Conservation (phyloP, 2,888 invertebrate species). For the Melieria picta region DNA sequence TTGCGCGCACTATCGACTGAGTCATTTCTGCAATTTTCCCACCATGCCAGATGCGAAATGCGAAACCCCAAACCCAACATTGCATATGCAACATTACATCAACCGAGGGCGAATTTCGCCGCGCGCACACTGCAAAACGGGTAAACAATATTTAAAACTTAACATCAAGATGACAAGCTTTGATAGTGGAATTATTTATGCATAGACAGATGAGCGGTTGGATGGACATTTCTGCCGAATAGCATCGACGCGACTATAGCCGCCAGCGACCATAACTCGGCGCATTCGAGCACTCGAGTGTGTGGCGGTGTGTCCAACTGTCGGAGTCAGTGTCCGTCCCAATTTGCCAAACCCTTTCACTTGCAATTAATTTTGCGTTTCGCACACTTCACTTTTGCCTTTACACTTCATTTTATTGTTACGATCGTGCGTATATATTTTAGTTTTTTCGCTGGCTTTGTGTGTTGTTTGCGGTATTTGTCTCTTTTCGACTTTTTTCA, state of each 20-base stretch:
- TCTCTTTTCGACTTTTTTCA: neutral
- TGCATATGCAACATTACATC: neutral
- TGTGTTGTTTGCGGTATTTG: neutral
- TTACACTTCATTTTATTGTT: neutral
- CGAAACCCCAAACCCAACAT: no score
- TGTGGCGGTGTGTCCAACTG: neutral
- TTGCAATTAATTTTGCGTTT: constrained; percentile 22
- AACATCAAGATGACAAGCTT: constrained; percentile 19
- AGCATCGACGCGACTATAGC: no score
- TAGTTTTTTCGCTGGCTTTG: no score
- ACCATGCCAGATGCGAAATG: no score
- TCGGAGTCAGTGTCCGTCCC: neutral
- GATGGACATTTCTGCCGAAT: neutral
- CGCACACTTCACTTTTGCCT: constrained; percentile 13
- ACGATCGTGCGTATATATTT: no score
- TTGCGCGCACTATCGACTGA: no score
- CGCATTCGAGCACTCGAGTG: neutral
- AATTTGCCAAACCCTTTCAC: constrained; percentile 26
- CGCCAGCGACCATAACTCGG: no score
- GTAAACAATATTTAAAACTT: neutral
- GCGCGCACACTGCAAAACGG: neutral
- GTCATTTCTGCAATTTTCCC: no score
- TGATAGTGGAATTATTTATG: constrained; percentile 8
- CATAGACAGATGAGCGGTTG: neutral
- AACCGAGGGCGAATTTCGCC: neutral